Evolutionary conservation across 2,797 vertebrate genomes (phyloP).

Genomic region (Thaleichthys pacificus): DNA sequence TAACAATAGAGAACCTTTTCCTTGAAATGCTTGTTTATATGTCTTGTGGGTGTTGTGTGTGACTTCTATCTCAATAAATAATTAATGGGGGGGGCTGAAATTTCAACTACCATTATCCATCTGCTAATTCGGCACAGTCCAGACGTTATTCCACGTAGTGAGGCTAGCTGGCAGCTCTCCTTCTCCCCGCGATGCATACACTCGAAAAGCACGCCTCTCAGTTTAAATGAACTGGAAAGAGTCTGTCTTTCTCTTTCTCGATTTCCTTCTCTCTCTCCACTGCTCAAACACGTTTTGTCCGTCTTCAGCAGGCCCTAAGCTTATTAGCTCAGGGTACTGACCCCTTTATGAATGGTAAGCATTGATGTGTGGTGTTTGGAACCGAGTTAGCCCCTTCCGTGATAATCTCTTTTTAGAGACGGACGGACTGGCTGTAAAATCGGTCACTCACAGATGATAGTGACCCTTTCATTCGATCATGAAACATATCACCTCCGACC

Average conservation of each 20-base stretch:
- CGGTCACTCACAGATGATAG: background rate
- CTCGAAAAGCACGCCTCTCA: background rate
- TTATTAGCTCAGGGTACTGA: background rate
- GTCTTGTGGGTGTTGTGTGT: background rate
- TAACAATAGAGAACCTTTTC: background rate
- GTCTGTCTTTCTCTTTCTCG: background rate
- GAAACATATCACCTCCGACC: background rate
- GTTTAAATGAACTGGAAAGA: background rate
- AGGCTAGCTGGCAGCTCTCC: background rate
- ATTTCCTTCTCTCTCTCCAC: background rate
- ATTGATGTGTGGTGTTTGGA: conserved; percentile 2
- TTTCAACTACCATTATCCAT: conserved; percentile 3
- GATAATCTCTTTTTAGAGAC: conserved; percentile 10
- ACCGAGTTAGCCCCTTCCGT: conserved; percentile 2
- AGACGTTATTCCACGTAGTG: background rate
- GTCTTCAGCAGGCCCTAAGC: background rate
- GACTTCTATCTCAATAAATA: conserved; percentile 24
- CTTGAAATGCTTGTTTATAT: conserved; percentile 8
- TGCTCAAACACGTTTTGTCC: background rate
- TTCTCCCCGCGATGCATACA: background rate
- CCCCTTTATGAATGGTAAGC: conserved; percentile 3
- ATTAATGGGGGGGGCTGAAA: conserved; percentile 16
- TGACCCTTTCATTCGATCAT: background rate
- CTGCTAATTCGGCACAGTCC: conserved; percentile 7
- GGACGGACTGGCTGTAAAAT: background rate